Percentiles rank a stretch among this genome's conserved stretches.
These are phyloP conservation scores for Phaedon cochleariae DNA, from an alignment of 2,888 invertebrate genomes.

Conservation along the genomic window DNA sequence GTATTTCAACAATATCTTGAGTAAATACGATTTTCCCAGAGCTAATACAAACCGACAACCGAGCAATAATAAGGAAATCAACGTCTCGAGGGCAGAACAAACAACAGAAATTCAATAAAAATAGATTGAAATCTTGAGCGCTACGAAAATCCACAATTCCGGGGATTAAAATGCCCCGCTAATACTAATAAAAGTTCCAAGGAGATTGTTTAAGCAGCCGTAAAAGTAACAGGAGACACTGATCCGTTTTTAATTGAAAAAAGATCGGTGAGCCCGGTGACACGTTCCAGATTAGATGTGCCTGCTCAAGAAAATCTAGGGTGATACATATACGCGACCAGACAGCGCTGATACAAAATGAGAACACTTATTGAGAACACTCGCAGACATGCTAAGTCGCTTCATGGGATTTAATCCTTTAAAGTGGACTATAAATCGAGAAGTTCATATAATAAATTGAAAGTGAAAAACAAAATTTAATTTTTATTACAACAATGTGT, in stretches of 20 bases:
- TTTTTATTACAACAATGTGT: no score
- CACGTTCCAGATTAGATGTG: conserved; percentile 39
- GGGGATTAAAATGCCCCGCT: conserved; percentile 11
- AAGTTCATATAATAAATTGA: no score
- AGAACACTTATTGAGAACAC: conserved; percentile 26
- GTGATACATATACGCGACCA: neutral
- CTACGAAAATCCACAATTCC: conserved; percentile 27
- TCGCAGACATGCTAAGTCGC: conserved; percentile 29
- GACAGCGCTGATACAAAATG: conserved; percentile 9
- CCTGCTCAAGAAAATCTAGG: conserved; percentile 21
- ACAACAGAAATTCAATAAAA: conserved; percentile 37
- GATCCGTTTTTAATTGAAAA: conserved; percentile 49
- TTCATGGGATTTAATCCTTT: conserved; percentile 40
- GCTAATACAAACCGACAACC: neutral
- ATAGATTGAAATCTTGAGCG: conserved; percentile 31
- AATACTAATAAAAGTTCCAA: conserved; percentile 38
- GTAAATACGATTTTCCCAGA: neutral
- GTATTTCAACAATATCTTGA: no score
- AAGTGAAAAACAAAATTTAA: no score
- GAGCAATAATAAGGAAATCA: neutral
- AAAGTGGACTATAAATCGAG: conserved; percentile 41
- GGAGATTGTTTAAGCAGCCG: conserved; percentile 47
- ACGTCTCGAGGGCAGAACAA: conserved; percentile 21
- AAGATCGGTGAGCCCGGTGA: conserved; percentile 33
- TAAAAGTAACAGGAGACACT: conserved; percentile 45